Evolutionary conservation across 1,140 invertebrate species (phyloP), one percentile per base, ranked within the genome.

Genomic region (Lordiphosa stackelbergi): DNA sequence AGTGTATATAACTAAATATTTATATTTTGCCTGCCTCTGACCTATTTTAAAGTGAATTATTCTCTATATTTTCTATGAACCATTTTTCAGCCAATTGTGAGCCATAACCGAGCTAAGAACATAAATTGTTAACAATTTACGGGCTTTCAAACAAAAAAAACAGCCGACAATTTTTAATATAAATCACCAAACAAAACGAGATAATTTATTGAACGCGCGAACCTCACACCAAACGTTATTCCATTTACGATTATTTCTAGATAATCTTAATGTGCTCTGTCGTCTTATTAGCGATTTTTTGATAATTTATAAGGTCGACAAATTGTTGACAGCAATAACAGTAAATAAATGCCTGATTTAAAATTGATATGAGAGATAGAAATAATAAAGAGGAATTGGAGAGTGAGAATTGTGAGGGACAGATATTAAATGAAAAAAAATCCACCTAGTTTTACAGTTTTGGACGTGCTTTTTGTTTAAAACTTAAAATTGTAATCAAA

Each of bases 241-340:
- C 3, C 2, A 52, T 31, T 52, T 60, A 48, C 58, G 57, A 70
- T 62, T 70, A 62, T 66, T 74, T 66, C 53, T 49, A 52, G 71
- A 70, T 79, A 74, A 81, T 79, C 75, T 79, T 81, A 68, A 81
- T 74, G 56, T 63, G 46, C 28, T 43, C 42, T 71, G 70, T 74
- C 61, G 46, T 43, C 65, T 57, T 64, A 60, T 77, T 73, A 66
- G 42, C 42, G 48, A 62, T 13, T 46, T 66, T 69, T 60, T 78
- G 66, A 79, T 79, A 79, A 78, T 66, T 66, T 78, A 78, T 66
- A 70, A 79, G 45, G 22, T 42, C 41, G 43, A 56, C 47, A 51
- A 34, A 37, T 31, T 38, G 46, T 46, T 53, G 16, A 46, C 53
- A 62, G 13, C 58, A 69, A 58, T 61, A 45, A 35, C 31, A 53